Conservation (phyloP, 2,888 invertebrate species). For the Chymomyza fuscimana region DNA sequence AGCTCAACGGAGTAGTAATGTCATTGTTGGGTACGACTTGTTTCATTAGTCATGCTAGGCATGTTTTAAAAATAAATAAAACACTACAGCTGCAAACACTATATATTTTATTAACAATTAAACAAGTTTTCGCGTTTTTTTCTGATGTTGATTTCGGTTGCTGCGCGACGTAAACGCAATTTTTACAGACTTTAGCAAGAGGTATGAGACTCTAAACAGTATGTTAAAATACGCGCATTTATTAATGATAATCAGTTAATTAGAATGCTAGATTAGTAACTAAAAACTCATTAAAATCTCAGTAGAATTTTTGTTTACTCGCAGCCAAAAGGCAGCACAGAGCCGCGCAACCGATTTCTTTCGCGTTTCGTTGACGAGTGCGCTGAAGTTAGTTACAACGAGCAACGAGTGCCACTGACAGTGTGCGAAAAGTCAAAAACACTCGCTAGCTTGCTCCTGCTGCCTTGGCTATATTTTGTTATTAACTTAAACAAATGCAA, state of each 20-base stretch:
- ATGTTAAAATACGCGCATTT: background rate
- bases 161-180: slow-evolving; percentile 29
- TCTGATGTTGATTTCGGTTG: slow-evolving; percentile 33
- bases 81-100: slow-evolving; percentile 35
- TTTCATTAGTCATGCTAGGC: slow-evolving; percentile 63
- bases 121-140: slow-evolving; percentile 21
- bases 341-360: slow-evolving; percentile 36
- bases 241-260: background rate
- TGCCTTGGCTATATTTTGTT: background rate
- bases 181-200: slow-evolving; percentile 1
- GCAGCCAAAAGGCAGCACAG: slow-evolving; percentile 37
- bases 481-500: background rate
- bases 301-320: slow-evolving; percentile 51
- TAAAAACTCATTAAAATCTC: slow-evolving; percentile 56
- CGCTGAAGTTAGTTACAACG: background rate
- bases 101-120: slow-evolving; percentile 1
- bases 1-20: slow-evolving; percentile 46
- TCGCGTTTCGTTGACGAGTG: slow-evolving; percentile 31
- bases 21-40: slow-evolving; percentile 22
- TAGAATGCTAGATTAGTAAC: background rate
- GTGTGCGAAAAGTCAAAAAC: background rate
- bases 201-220: background rate
- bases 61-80: slow-evolving; percentile 43
- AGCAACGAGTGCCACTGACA: background rate
- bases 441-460: background rate